These are phyloP conservation scores for Mythimna ferrago DNA, from an alignment of 2,888 invertebrate species.

Conservation along the genomic window DNA sequence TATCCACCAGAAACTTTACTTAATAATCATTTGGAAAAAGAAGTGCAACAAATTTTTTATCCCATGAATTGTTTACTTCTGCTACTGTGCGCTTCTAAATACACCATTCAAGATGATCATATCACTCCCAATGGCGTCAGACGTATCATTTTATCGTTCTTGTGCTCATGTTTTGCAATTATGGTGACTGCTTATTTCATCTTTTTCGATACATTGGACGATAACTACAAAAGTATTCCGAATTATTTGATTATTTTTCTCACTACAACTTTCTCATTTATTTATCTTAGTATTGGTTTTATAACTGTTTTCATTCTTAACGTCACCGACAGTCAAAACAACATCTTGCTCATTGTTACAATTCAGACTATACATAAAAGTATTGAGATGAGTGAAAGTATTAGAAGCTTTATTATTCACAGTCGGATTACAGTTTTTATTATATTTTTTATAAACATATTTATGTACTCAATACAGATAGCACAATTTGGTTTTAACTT, in stretches of 20 bases:
- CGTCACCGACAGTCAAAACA: conserved; percentile 1
- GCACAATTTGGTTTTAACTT: neutral
- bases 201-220: neutral
- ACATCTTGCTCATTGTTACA: conserved; percentile 5
- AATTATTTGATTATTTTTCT: neutral
- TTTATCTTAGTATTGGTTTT: conserved; percentile 1
- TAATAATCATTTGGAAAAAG: conserved; percentile 5
- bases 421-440: conserved; percentile 9
- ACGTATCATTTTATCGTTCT: neutral
- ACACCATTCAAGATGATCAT: neutral
- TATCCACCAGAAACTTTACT: conserved; percentile 2
- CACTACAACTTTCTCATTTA: neutral
- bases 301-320: conserved; percentile 7
- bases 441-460: neutral
- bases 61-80: conserved; percentile 3
- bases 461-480: neutral
- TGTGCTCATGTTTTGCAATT: neutral
- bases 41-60: neutral
- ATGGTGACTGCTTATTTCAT: neutral
- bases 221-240: neutral
- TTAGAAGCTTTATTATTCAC: conserved; percentile 2
- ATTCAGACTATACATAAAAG: conserved; percentile 11
- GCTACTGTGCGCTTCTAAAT: conserved; percentile 2
- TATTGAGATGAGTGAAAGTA: neutral
- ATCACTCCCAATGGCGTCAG: neutral